phyloP scores from a whole-genome alignment of 2,888 invertebrate genomes.

The Athalia rosae region DNA sequence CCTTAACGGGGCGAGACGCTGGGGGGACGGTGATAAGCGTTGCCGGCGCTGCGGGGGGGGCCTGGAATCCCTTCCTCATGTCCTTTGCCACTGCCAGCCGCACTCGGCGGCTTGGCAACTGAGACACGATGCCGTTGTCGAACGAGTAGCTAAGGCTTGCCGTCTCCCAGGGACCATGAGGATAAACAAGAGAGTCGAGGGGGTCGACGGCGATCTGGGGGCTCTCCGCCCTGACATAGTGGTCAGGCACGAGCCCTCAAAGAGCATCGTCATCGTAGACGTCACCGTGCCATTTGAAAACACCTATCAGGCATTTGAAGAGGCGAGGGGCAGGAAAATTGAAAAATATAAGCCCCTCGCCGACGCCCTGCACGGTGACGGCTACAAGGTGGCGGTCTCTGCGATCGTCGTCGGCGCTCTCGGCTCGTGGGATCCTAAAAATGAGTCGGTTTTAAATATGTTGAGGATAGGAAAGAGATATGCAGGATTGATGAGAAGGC shows the following conservation, averaged over 20 bases:
- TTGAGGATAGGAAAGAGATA: conserved; percentile 47
- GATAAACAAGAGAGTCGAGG: conserved; percentile 49
- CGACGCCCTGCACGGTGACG: conserved; percentile 41
- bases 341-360: conserved; percentile 56
- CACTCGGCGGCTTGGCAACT: conserved; percentile 60
- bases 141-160: conserved; percentile 52
- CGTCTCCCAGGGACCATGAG: conserved; percentile 45
- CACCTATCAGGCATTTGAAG: conserved; percentile 51
- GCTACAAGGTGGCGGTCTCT: not conserved
- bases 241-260: conserved; percentile 52
- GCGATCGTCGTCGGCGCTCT: conserved; percentile 7
- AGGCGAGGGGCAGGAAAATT: conserved; percentile 56
- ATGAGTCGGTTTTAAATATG: conserved; percentile 55
- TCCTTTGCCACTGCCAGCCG: conserved; percentile 63
- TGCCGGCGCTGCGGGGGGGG: conserved; percentile 59
- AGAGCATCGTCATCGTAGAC: conserved; percentile 58
- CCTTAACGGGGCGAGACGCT: conserved; percentile 54
- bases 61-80: conserved; percentile 65
- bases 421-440: conserved; percentile 48
- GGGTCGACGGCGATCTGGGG: conserved; percentile 50
- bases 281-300: conserved; percentile 65
- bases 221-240: conserved; percentile 52
- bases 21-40: conserved; percentile 55
- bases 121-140: conserved; percentile 57
- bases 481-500: conserved; percentile 49